These are phyloP conservation scores for Dicerorhinus sumatrensis DNA, from an alignment of 2,113 vertebrate genomes.

Conservation along the genomic window DNA sequence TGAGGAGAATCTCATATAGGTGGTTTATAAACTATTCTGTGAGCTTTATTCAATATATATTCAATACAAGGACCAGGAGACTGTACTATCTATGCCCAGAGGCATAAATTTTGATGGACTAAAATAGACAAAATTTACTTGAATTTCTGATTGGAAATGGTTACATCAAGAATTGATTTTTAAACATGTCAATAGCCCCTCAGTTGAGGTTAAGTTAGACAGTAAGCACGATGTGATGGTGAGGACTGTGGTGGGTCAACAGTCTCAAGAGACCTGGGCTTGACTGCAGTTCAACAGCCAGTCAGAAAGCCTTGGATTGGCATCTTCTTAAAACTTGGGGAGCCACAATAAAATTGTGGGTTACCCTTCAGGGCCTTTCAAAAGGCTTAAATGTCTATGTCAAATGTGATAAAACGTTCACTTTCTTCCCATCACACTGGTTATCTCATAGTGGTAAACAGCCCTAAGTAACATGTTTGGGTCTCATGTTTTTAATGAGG, in stretches of 20 bases:
- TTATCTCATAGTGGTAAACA: background rate
- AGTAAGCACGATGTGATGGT: fast-evolving
- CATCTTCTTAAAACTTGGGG: background rate
- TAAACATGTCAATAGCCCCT: background rate
- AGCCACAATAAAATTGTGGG: too few species aligned
- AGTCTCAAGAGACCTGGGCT: too few species aligned
- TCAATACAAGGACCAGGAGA: background rate
- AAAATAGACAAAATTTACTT: background rate
- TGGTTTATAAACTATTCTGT: background rate
- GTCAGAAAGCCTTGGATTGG: background rate
- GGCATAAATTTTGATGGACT: background rate
- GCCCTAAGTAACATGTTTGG: background rate
- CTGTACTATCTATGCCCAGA: background rate
- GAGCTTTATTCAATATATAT: background rate
- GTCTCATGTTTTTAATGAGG: background rate
- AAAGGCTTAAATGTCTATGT: background rate
- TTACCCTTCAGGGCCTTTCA: background rate
- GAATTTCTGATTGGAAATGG: background rate
- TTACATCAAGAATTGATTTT: background rate
- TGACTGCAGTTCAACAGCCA: background rate
- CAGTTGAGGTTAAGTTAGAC: background rate
- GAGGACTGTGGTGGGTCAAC: background rate
- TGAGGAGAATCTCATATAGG: background rate
- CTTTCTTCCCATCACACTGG: background rate
- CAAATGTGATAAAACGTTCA: background rate